Base-by-base conservation (phyloP, 2,797 vertebrate genomes). In the Hydrolagus colliei region DNA sequence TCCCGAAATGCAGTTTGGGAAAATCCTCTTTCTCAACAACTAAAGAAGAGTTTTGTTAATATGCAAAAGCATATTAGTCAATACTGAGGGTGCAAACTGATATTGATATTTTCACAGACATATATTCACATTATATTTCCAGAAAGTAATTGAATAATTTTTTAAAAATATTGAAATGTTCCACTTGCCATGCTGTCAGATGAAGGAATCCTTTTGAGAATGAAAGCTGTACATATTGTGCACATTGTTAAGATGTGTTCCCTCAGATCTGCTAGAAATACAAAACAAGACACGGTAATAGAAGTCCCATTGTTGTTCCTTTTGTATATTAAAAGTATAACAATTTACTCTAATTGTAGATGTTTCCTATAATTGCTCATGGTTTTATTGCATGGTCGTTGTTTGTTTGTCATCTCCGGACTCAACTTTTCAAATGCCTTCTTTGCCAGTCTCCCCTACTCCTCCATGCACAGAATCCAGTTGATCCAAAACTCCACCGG, bases 281-380 rank as follows among this genome's bases (percentile, higher is more conserved):
- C 32, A 13, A 63, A 11, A 63, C 61, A 16, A 12, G n/a, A 65
- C 22, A 65, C 9, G 61, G 10, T 7, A 7, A 74, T 7, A 13
- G 77, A 8, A 65, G 13, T 22, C 27, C 27, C 61, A 63, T 4
- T 11, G n/a, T 16, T 79, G 11, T 79, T 13, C 4, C 86, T 77
- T 61, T 4, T 0, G 2, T 59, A 22, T 9, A 85, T 14, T 3
- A 0, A 63, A 52, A 86, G 2, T 87, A 80, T 76, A 8, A 72
- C 65, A 74, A 10, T n/a, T 87, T 76, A 68, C 87, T 90, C 89
- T 89, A 91, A 91, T 90, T 90, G 77, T 86, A 90, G 16, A n/a
- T n/a, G 27, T 61, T 22, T 1, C 16, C 52, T 77, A 9, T 61
- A 77, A 18, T 41, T 59, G 59, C 11, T 4, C 59, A 76, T 59